These are phyloP conservation scores for Eupithecia inturbata DNA, from an alignment of 2,888 invertebrate species.

Conservation along the genomic window DNA sequence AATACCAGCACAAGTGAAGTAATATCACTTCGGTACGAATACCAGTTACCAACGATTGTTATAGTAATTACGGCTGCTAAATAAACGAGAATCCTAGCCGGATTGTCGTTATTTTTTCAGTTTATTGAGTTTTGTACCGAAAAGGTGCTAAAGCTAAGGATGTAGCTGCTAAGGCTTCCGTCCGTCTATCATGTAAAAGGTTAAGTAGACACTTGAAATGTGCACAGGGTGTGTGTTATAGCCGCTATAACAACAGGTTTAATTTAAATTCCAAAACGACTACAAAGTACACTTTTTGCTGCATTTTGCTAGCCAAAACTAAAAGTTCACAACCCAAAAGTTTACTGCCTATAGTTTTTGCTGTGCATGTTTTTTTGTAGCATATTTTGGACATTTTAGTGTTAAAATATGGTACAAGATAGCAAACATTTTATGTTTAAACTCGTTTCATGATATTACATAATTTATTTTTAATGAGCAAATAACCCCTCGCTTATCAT, in stretches of 20 bases:
- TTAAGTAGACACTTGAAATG: too few relatives aligned
- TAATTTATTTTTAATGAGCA: background rate
- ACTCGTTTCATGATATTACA: background rate
- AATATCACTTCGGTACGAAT: background rate
- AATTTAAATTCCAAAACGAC: background rate
- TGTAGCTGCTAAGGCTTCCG: background rate
- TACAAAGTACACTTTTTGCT: background rate
- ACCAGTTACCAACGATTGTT: background rate
- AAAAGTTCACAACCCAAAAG: background rate
- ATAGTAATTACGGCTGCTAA: background rate
- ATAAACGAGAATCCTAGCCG: background rate
- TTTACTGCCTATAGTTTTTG: conserved; percentile 1
- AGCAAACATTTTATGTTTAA: conserved; percentile 10
- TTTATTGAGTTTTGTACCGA: background rate
- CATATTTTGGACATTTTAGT: conserved; percentile 1
- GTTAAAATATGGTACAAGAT: conserved; percentile 13
- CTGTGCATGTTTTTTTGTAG: background rate
- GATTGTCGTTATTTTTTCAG: background rate
- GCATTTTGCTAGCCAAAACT: background rate
- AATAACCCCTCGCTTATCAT: background rate
- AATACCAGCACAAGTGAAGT: background rate
- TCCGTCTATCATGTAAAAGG: background rate
- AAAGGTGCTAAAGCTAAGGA: background rate
- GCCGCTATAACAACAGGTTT: background rate
- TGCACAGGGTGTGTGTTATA: background rate